Percentiles rank a stretch among this genome's conserved stretches.
Conservation (phyloP, 2,113 vertebrate genomes). For the Pristiophorus japonicus region DNA sequence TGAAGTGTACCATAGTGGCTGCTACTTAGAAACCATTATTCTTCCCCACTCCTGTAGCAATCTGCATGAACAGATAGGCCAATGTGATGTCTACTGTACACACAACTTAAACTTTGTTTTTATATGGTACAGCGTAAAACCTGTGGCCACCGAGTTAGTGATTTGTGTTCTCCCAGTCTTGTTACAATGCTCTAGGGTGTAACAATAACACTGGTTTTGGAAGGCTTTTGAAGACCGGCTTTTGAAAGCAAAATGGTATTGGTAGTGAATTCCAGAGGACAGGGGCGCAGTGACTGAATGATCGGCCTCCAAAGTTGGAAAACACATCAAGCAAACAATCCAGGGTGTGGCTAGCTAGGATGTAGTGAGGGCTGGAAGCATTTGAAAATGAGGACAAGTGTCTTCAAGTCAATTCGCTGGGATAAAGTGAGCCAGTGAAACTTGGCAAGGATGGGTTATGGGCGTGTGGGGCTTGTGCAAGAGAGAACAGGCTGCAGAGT, state of each 20-base stretch:
- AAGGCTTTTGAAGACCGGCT: background rate
- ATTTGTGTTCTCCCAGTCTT: background rate
- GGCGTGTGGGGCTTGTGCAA: background rate
- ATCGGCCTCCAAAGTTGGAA: background rate
- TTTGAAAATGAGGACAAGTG: background rate
- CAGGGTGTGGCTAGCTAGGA: background rate
- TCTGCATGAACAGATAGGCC: background rate
- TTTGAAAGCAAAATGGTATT: background rate
- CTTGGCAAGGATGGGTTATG: background rate
- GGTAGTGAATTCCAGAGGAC: background rate
- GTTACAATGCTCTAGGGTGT: background rate
- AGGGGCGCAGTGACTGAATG: background rate
- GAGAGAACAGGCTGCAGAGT: background rate
- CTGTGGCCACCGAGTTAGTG: background rate
- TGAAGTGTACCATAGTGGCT: conserved; percentile 54
- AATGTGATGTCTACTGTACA: background rate
- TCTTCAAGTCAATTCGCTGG: background rate
- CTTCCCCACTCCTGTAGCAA: background rate
- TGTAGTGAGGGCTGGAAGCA: background rate
- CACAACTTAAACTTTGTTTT: background rate
- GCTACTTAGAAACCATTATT: conserved; percentile 45
- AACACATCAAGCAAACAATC: background rate
- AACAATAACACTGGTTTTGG: background rate
- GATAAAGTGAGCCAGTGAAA: background rate
- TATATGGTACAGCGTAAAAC: background rate